Evolutionary conservation across 64 coral and sea anemone genomes (phyloP).

Genomic region (Montipora cactus): DNA sequence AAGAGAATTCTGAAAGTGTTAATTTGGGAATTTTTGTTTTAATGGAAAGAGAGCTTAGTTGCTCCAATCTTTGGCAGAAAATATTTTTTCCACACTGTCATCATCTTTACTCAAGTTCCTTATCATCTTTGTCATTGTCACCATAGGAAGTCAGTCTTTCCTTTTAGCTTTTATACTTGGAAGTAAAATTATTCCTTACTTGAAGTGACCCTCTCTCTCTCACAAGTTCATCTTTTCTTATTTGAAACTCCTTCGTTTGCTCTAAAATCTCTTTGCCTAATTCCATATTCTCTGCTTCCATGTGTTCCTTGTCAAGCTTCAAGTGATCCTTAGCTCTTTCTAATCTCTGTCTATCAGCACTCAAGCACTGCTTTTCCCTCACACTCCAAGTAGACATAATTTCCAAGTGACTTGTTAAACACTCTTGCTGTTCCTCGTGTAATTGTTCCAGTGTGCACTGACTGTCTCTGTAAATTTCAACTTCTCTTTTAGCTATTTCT

Average conservation of each 20-base stretch:
- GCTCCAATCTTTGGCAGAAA: too few relatives aligned
- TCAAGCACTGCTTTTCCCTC: slow-evolving; percentile 55
- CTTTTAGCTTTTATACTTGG: not conserved
- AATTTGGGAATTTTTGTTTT: too few relatives aligned
- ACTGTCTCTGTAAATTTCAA: slow-evolving; percentile 28
- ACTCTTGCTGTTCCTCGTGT: slow-evolving; percentile 47
- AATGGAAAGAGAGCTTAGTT: too few relatives aligned
- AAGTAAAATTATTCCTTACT: slow-evolving; percentile 5
- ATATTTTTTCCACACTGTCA: too few relatives aligned
- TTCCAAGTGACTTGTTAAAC: slow-evolving; percentile 10
- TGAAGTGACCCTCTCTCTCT: slow-evolving; percentile 22
- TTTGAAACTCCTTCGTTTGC: slow-evolving; percentile 58
- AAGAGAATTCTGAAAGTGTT: too few relatives aligned
- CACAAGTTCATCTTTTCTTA: slow-evolving; percentile 10
- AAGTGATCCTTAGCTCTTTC: slow-evolving; percentile 61
- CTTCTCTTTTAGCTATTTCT: slow-evolving; percentile 35
- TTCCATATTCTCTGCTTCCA: slow-evolving; percentile 30
- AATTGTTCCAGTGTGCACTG: slow-evolving; percentile 34
- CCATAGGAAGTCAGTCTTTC: not conserved
- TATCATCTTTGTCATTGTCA: not conserved
- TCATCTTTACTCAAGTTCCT: not conserved
- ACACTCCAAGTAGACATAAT: not conserved
- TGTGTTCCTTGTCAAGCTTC: slow-evolving; percentile 54
- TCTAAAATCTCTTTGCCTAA: slow-evolving; percentile 46
- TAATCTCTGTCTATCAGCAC: slow-evolving; percentile 47